phyloP scores from a whole-genome alignment of 1,140 invertebrate species.

The Saccostrea echinata region DNA sequence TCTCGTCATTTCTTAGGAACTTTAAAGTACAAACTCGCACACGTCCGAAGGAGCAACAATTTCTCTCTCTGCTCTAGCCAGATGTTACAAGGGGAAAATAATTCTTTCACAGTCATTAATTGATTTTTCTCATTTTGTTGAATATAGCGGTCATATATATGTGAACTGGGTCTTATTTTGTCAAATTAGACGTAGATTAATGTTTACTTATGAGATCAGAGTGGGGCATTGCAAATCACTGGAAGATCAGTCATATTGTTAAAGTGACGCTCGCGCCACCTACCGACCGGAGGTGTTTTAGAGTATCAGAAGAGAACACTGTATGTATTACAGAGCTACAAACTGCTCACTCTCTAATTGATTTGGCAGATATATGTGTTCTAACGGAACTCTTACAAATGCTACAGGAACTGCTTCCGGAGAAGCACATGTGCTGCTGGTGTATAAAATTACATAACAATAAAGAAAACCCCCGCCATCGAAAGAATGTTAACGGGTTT shows the following conservation, averaged over 20 bases:
- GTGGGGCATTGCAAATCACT: conserved; percentile 1
- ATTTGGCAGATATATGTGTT: conserved; percentile 31
- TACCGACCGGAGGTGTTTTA: neutral
- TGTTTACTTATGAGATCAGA: conserved; percentile 30
- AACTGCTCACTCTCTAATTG: neutral
- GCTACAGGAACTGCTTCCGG: neutral
- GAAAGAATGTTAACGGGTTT: neutral
- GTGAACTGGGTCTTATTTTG: conserved; percentile 14
- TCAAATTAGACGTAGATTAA: conserved; percentile 28
- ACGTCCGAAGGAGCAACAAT: neutral
- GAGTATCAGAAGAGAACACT: conserved; percentile 26
- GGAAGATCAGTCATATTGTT: conserved; percentile 20
- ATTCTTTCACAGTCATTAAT: conserved; percentile 30
- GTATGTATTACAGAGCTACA: neutral
- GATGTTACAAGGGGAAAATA: conserved; percentile 6
- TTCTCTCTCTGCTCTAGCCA: neutral
- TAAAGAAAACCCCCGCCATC: neutral
- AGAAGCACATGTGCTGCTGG: neutral
- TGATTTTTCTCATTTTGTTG: conserved; percentile 32
- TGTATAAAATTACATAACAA: conserved; percentile 27
- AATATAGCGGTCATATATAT: conserved; percentile 25
- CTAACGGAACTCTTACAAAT: conserved; percentile 1
- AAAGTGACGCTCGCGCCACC: neutral
- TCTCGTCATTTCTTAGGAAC: neutral
- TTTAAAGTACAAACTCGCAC: conserved; percentile 12